These are phyloP conservation scores for Heterohyrax brucei DNA, from an alignment of 2,797 vertebrate genomes.

Conservation along the genomic window DNA sequence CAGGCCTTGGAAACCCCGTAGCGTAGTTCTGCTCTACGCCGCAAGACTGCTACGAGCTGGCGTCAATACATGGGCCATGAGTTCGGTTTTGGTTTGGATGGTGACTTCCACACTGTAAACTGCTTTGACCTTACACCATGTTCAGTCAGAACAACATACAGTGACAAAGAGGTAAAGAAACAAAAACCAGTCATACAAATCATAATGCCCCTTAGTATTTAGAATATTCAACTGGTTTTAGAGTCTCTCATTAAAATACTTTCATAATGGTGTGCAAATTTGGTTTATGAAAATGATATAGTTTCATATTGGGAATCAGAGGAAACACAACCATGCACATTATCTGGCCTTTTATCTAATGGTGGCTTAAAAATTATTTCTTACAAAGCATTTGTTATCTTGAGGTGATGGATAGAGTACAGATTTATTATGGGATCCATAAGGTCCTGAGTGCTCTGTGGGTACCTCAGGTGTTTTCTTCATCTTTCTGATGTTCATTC, in stretches of 20 bases:
- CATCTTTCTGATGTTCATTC: background rate
- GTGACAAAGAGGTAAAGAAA: background rate
- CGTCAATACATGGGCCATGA: no score
- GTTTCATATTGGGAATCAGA: background rate
- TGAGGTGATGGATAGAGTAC: background rate
- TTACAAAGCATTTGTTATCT: constrained; percentile 14
- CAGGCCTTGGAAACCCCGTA: no score
- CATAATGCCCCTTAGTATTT: background rate
- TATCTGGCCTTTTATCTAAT: background rate
- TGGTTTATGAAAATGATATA: background rate
- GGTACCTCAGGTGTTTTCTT: background rate
- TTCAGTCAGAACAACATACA: background rate
- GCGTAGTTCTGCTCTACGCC: no score
- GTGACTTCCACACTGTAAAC: background rate
- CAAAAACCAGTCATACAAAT: background rate
- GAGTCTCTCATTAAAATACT: background rate
- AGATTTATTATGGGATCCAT: background rate
- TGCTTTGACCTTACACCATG: background rate
- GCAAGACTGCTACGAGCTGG: no score
- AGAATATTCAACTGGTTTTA: background rate
- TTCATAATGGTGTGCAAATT: background rate
- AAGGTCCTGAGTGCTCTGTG: background rate
- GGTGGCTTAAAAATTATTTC: background rate
- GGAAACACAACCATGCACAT: background rate
- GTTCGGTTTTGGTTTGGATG: background rate